Evolutionary conservation across 2,113 vertebrate genomes (phyloP), one percentile per base, ranked within the genome.

Genomic region (Rhinichthys klamathensis): DNA sequence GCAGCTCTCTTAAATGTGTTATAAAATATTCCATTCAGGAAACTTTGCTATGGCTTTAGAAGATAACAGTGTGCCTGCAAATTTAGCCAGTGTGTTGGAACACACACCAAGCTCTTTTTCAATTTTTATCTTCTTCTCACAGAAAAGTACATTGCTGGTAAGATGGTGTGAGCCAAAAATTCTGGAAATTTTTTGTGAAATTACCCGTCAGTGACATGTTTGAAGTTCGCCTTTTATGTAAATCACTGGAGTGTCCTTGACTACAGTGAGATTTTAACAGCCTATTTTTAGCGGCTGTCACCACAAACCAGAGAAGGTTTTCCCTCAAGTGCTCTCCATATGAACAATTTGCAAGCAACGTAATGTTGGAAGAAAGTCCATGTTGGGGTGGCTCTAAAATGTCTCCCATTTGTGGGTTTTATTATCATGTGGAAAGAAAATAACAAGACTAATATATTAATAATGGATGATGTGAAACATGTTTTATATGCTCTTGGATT

Each of bases 251-350:
- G 67, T 41, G 65, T 79, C 78, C 78, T 80, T 81, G 84, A 82
- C 78, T 73, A 61, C 56, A n/a, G 51, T 75, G 78, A 75, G 46
- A 75, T 38, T 49, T 80, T 46, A 82, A 63, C 60, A 75, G 79
- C 58, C 44, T 86, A 82, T 86, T 86, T 86, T 82, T 65, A 82
- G 79, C 56, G 41, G 56, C 70, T 86, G 79, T 86, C 79, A 76
- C 51, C 27, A 76, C 23, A 54, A 38, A 76, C 21, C 12, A 46
- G 27, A 54, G 78, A 61, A 38, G 38, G 67, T 44, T 82, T 82
- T 27, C 12, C 46, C 35, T 70, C 65, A 75, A 82, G 58, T 41
- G 41, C 82, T 76, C 61, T 76, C 70, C 38, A 75, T 23, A 67
- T 54, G 30, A 81, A 38, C 83, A 46, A 69, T 84, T 38, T 75